Conservation (phyloP, 2,113 vertebrate genomes). For the Semicossyphus pulcher region DNA sequence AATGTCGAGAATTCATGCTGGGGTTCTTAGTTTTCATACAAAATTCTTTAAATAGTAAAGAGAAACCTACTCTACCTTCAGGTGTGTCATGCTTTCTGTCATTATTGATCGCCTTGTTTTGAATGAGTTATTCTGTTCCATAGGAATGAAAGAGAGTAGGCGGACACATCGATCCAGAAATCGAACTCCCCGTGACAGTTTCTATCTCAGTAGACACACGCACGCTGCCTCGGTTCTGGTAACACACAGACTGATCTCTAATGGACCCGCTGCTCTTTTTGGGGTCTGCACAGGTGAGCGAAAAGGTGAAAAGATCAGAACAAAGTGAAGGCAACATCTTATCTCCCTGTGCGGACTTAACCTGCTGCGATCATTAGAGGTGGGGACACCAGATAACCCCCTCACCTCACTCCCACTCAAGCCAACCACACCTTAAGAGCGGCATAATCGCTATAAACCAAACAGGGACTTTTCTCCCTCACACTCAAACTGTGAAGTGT, state of each 20-base stretch:
- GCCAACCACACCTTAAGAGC: slow-evolving; percentile 4
- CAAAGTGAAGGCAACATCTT: slow-evolving; percentile 11
- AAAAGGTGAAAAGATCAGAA: slow-evolving; percentile 28
- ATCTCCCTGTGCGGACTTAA: slow-evolving; percentile 6
- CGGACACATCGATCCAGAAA: slow-evolving; percentile 61
- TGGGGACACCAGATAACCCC: slow-evolving; percentile 21
- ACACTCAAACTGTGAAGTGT: not conserved
- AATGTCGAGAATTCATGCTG: not conserved
- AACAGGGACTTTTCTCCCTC: not conserved
- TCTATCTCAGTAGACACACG: slow-evolving; percentile 6
- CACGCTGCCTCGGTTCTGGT: slow-evolving; percentile 5
- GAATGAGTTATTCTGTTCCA: slow-evolving; percentile 37
- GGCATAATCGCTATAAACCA: slow-evolving; percentile 19
- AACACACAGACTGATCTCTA: slow-evolving; percentile 26
- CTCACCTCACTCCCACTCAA: slow-evolving; percentile 39
- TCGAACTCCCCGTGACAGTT: slow-evolving; percentile 53
- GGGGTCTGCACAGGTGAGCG: slow-evolving; percentile 34
- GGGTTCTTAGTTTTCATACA: not conserved
- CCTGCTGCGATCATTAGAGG: slow-evolving; percentile 28
- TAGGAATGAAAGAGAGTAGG: slow-evolving; percentile 40
- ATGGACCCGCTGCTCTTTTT: slow-evolving; percentile 34
- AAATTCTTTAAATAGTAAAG: not conserved
- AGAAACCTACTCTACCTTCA: not conserved
- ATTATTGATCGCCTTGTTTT: slow-evolving; percentile 40
- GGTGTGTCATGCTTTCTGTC: not conserved